Conservation (phyloP, 23 tunicate genomes). For the Phallusia fumigata region DNA sequence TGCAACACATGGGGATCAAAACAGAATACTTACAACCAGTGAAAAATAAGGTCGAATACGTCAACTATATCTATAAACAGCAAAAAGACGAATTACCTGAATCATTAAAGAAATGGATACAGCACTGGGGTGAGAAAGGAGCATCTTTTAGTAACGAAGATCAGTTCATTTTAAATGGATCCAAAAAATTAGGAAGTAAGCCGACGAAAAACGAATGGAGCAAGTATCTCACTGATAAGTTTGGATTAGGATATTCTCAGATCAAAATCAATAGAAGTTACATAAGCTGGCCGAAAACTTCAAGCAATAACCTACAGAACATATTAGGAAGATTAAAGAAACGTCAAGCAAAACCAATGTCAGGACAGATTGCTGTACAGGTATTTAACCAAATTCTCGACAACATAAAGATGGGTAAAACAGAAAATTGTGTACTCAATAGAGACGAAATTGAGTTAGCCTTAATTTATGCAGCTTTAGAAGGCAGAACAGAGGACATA, state of each 20-base stretch:
- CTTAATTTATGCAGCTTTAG: neutral
- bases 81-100: neutral
- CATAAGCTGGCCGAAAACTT: constrained; percentile 9
- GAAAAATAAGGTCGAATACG: constrained; percentile 7
- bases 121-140: constrained; percentile 17
- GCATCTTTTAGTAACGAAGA: neutral
- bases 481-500: constrained; percentile 12
- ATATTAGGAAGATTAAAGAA: constrained; percentile 4
- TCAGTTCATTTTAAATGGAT: constrained; percentile 2
- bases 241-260: constrained; percentile 4
- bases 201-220: constrained; percentile 4
- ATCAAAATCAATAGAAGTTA: constrained; percentile 15
- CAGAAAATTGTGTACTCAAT: neutral
- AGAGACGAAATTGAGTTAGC: constrained; percentile 13
- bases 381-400: neutral
- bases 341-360: constrained; percentile 16
- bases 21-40: constrained; percentile 12
- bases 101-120: neutral
- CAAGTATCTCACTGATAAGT: constrained; percentile 10
- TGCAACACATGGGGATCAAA: neutral
- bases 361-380: neutral
- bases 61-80: constrained; percentile 6
- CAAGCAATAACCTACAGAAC: neutral
- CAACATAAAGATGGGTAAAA: neutral
- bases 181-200: neutral